Conservation (phyloP, 2,888 invertebrate genomes). For the Drosophila multiciliata region DNA sequence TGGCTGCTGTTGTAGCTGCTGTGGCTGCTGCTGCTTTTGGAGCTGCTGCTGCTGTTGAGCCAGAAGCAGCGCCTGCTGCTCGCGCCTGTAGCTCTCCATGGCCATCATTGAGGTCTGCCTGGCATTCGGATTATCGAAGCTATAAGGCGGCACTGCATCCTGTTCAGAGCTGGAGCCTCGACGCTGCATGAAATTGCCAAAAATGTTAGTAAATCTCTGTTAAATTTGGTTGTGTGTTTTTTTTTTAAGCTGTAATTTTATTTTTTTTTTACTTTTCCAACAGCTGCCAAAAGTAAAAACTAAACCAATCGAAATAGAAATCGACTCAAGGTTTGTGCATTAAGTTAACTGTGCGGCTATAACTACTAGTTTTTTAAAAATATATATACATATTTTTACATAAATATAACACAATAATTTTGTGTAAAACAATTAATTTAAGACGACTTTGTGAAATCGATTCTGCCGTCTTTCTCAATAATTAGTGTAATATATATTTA, state of each 20-base stretch:
- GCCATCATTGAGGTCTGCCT: constrained; percentile 84
- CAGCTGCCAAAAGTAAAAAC: neutral
- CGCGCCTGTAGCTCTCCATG: constrained; percentile 83
- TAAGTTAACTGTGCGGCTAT: neutral
- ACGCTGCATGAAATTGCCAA: constrained; percentile 59
- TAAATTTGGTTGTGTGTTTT: neutral
- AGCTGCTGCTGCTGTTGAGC: constrained; percentile 70
- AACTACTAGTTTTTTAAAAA: neutral
- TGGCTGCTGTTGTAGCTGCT: constrained; percentile 58
- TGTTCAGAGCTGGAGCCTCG: constrained; percentile 83
- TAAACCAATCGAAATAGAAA: neutral
- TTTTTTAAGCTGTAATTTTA: neutral
- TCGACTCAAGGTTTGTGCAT: neutral
- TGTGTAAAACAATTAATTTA: neutral
- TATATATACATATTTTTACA: neutral
- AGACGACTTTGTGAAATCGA: neutral
- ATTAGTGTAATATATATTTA: neutral
- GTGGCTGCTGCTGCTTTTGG: constrained; percentile 61
- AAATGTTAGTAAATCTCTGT: constrained; percentile 1
- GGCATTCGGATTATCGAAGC: constrained; percentile 83
- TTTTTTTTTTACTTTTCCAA: neutral
- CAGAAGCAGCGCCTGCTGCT: constrained; percentile 77
- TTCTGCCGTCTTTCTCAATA: neutral
- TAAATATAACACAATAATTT: neutral
- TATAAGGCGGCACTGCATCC: constrained; percentile 85